Evolutionary conservation across 2,888 invertebrate species (phyloP).

Genomic region (Hyalella azteca): DNA sequence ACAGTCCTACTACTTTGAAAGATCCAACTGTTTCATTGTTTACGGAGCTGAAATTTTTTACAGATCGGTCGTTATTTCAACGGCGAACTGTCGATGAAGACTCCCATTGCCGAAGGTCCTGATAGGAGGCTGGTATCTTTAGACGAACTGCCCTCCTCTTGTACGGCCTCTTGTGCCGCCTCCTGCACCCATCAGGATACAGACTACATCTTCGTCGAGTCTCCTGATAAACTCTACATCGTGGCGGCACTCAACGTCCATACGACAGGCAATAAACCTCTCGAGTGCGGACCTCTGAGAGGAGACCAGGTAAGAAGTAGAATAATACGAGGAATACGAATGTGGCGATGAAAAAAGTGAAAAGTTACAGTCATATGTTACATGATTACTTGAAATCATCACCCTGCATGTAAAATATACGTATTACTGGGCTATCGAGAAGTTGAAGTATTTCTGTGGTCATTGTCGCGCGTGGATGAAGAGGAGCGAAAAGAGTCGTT

Average conservation of each 20-base stretch:
- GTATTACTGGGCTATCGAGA: no score
- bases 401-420: no score
- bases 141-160: slow-evolving; percentile 56
- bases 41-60: no score
- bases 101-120: slow-evolving; percentile 43
- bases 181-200: slow-evolving; percentile 43
- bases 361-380: no score
- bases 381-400: no score
- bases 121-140: slow-evolving; percentile 55
- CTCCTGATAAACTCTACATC: slow-evolving; percentile 61
- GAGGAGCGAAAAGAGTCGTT: no score
- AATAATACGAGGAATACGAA: no score
- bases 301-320: slow-evolving; percentile 49
- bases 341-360: no score
- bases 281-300: slow-evolving; percentile 60
- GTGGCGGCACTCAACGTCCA: slow-evolving; percentile 64
- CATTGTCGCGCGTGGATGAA: no score
- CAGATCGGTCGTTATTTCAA: slow-evolving; percentile 54
- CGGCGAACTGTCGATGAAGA: slow-evolving; percentile 44
- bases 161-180: slow-evolving; percentile 43
- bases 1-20: no score
- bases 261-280: slow-evolving; percentile 60
- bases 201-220: slow-evolving; percentile 51
- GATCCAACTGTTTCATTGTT: no score
- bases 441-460: no score